A percentile compares a stretch with the other conserved stretches of the same genome.
These are phyloP conservation scores for Cherax destructor DNA, from an alignment of 1,140 invertebrate species.

Conservation along the genomic window DNA sequence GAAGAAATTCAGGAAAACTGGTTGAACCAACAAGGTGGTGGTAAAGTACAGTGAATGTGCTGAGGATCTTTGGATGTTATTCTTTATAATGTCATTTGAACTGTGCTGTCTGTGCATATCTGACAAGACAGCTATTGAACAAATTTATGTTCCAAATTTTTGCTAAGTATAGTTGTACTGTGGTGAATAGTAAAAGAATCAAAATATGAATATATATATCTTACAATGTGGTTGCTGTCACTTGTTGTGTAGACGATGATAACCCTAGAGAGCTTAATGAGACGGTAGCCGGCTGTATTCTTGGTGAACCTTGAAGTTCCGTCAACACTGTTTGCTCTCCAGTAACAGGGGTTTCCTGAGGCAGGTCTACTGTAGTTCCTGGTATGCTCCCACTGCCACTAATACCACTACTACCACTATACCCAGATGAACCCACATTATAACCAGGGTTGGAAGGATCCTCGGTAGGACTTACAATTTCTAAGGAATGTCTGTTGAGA, in stretches of 20 bases:
- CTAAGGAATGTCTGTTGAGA: conserved; percentile 47
- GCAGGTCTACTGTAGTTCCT: background rate
- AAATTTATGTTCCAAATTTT: no score
- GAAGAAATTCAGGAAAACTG: no score
- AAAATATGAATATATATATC: background rate
- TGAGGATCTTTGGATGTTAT: no score
- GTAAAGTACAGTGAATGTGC: no score
- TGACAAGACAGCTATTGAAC: no score
- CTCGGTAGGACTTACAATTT: conserved; percentile 54
- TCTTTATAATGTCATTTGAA: no score
- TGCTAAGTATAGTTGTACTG: no score
- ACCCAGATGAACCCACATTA: conserved; percentile 6
- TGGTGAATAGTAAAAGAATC: no score
- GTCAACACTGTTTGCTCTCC: background rate
- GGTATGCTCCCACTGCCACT: background rate
- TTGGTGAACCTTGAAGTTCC: conserved; percentile 47
- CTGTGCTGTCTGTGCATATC: no score
- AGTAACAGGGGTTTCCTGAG: conserved; percentile 4
- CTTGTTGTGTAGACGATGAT: conserved; percentile 52
- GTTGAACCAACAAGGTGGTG: no score
- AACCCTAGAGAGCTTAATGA: background rate
- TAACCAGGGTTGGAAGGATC: conserved; percentile 5
- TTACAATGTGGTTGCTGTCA: conserved; percentile 53
- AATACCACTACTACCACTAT: background rate
- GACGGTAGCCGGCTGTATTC: background rate